phyloP scores from a whole-genome alignment of 2,888 invertebrate genomes.

The Agelastica alni region DNA sequence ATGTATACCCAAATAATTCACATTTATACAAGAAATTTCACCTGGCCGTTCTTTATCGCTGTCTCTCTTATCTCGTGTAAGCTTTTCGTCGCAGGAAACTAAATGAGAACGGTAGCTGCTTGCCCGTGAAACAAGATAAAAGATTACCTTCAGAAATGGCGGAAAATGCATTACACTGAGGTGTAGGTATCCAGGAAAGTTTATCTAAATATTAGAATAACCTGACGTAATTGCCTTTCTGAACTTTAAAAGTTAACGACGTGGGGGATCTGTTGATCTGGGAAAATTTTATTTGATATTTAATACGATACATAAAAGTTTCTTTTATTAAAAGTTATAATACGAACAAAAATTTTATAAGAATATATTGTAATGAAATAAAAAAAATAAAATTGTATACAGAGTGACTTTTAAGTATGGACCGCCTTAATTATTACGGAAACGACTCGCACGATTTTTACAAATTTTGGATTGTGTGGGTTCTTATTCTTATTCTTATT shows the following conservation, averaged over 20 bases:
- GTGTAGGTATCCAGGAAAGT: conserved; percentile 1
- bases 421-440: too few species aligned
- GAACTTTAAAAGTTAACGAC: conserved; percentile 2
- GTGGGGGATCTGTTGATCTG: too few species aligned
- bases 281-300: too few species aligned
- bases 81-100: neutral
- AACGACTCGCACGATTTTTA: too few species aligned
- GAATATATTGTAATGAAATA: too few species aligned
- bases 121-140: conserved; percentile 13
- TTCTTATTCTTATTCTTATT: too few species aligned
- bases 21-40: conserved; percentile 7
- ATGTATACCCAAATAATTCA: neutral
- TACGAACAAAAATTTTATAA: too few species aligned
- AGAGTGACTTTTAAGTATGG: too few species aligned
- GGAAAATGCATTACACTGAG: conserved; percentile 10
- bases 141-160: conserved; percentile 1
- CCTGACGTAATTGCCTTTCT: conserved; percentile 6
- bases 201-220: conserved; percentile 10
- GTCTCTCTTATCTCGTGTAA: neutral
- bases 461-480: too few species aligned
- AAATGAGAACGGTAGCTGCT: conserved; percentile 8
- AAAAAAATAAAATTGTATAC: too few species aligned
- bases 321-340: too few species aligned
- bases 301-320: too few species aligned
- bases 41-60: neutral